Evolutionary conservation across 2,113 vertebrate species (phyloP).

Genomic region (Pterocles orientalis): DNA sequence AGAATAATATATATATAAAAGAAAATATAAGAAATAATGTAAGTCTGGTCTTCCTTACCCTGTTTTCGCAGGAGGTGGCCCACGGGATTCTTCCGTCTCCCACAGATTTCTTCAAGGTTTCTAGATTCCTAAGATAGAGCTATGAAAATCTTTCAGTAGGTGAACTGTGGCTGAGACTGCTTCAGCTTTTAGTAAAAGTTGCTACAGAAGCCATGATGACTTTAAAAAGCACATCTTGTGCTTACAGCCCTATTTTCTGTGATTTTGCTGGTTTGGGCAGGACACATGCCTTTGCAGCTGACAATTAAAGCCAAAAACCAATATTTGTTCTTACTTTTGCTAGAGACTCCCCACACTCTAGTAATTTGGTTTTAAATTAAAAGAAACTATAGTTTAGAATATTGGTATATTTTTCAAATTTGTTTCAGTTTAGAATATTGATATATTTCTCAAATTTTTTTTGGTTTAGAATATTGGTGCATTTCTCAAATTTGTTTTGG

Average conservation of each 20-base stretch:
- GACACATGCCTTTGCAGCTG: background rate
- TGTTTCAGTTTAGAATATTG: background rate
- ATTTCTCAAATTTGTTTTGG: background rate
- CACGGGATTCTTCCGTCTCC: rapidly evolving
- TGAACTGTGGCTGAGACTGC: background rate
- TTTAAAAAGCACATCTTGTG: background rate
- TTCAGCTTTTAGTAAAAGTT: background rate
- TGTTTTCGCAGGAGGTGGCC: rapidly evolving
- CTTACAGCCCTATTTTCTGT: background rate
- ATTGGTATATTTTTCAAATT: background rate
- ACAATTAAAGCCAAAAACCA: background rate
- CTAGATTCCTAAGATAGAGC: background rate
- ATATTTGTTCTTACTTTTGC: no score
- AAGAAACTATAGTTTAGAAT: background rate
- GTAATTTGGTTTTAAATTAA: background rate
- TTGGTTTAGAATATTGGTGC: background rate
- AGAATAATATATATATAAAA: background rate
- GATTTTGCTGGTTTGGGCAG: background rate
- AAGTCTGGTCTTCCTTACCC: background rate
- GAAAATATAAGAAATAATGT: background rate
- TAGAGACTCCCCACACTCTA: background rate
- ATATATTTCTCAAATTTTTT: background rate
- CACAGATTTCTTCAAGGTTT: background rate
- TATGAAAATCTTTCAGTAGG: background rate
- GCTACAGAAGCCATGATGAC: background rate